Evolutionary conservation across 2,797 vertebrate species (phyloP).

Genomic region (Galago senegalensis): DNA sequence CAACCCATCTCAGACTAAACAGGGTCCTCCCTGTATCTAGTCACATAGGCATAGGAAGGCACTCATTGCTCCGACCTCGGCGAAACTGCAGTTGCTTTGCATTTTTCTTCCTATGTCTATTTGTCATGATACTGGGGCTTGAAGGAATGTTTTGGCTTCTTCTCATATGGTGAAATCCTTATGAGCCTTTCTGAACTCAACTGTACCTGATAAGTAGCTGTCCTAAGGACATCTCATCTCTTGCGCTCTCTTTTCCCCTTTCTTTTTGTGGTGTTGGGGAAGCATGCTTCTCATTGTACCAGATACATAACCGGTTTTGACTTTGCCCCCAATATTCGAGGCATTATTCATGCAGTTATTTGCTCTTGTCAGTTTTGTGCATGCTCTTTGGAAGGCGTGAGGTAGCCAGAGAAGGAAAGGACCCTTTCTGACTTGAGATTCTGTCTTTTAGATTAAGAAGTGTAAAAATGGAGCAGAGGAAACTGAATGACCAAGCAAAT

Average conservation of each 20-base stretch:
- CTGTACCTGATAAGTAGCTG: slow-evolving; percentile 85
- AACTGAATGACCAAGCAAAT: slow-evolving; percentile 99
- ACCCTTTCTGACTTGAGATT: slow-evolving; percentile 91
- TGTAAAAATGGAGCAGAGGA: slow-evolving; percentile 99
- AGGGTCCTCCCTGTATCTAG: slow-evolving; percentile 91
- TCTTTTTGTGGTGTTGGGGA: slow-evolving; percentile 91
- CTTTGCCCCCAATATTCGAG: slow-evolving; percentile 88
- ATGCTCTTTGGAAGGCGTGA: slow-evolving; percentile 92
- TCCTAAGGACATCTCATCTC: slow-evolving; percentile 90
- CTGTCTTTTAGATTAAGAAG: slow-evolving; percentile 99
- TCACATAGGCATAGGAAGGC: slow-evolving; percentile 92
- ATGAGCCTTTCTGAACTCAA: slow-evolving; percentile 87
- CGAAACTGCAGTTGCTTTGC: slow-evolving; percentile 76
- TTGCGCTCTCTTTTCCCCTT: slow-evolving; percentile 87
- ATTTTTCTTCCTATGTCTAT: slow-evolving; percentile 92
- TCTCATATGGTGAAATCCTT: slow-evolving; percentile 89
- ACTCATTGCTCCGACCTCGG: slow-evolving; percentile 78
- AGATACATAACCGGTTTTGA: slow-evolving; percentile 90
- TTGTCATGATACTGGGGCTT: slow-evolving; percentile 91
- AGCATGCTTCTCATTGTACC: slow-evolving; percentile 96
- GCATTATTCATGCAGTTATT: slow-evolving; percentile 94
- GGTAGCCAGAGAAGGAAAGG: slow-evolving; percentile 75
- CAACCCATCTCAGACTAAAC: slow-evolving; percentile 92
- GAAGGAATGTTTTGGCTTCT: slow-evolving; percentile 91
- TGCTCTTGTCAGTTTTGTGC: slow-evolving; percentile 93